These are phyloP conservation scores for Crotophaga sulcirostris DNA, from an alignment of 2,113 vertebrate genomes.

Conservation along the genomic window DNA sequence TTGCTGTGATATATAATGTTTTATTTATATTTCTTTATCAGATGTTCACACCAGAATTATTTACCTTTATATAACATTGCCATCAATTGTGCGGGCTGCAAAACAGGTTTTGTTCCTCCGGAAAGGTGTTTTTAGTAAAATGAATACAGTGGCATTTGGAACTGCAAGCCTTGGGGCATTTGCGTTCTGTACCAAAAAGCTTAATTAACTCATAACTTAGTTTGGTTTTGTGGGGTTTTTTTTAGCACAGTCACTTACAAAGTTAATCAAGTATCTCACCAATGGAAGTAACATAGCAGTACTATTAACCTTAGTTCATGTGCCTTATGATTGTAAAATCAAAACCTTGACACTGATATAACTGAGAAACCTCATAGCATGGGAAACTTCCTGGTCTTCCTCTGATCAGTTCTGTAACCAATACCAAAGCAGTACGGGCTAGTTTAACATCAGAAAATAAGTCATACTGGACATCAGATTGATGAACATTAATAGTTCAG, in stretches of 20 bases:
- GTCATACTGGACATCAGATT: not conserved
- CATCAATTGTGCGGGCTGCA: not conserved
- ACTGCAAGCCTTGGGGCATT: not conserved
- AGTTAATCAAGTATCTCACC: not conserved
- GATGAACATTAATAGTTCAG: not conserved
- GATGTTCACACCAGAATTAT: slow-evolving; percentile 10
- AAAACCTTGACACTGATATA: not conserved
- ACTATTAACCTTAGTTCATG: not conserved
- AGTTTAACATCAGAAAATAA: not conserved
- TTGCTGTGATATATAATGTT: not conserved
- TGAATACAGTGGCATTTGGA: not conserved
- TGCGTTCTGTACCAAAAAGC: not conserved
- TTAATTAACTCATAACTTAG: not conserved
- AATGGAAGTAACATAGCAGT: not conserved
- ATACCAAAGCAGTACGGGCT: not conserved
- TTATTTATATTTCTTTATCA: slow-evolving; percentile 4
- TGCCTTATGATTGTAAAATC: not conserved
- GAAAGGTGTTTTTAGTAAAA: slow-evolving; percentile 11
- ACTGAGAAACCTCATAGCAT: not conserved
- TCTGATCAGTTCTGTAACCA: not conserved
- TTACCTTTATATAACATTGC: slow-evolving; percentile 5
- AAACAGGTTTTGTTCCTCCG: not conserved
- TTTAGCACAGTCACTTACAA: not conserved
- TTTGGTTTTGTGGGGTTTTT: not conserved
- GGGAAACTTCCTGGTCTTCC: rapidly evolving